Base-by-base conservation (phyloP, 2,888 invertebrate genomes). In the Epiblema foenella region DNA sequence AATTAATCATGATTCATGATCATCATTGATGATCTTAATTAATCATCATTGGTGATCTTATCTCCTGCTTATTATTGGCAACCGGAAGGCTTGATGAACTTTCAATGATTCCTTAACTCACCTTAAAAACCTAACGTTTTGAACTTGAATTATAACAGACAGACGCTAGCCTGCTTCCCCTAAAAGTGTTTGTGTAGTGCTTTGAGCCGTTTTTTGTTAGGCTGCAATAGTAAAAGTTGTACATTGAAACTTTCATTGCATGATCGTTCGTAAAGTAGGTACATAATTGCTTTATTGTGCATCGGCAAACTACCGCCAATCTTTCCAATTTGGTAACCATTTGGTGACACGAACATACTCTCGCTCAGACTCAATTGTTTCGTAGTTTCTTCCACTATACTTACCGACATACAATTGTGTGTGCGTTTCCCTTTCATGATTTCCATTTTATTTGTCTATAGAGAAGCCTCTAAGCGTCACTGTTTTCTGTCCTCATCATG, bases 211-310 rank as follows among this genome's bases (percentile, higher is more conserved):
- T 17, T 65, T 24, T 65, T 24, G 12, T 56, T 9, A 9, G 17
- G 9, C 39, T 56, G 7, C 54, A 20, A 24, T 18, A 65, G 46
- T 56, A 57, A 65, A 57, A 65, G 65, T 46, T 57, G 54, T 11
- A 46, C 42, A 24, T 64, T 12, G 17, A 42, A 29, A 7, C 42
- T 11, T n/a, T n/a, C 65, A 58, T 58, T 17, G 63, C 33, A 42
- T 59, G 69, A 70, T 37, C 46, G 46, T 18, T 39, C 57, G n/a
- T 46, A n/a, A 46, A n/a, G 24, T 57, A 42, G 15, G 24, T 57
- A n/a, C n/a, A n/a, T n/a, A 60, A 71, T 71, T 39, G 42, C 68
- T 62, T 37, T 66, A 60, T 62, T 66, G 71, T 71, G 57, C 20
- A 9, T 52, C 46, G 33, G 11, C 51, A 17, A 65, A 56, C 51